Conservation (phyloP, 23 tunicate species). For the Ascidia mentula region DNA sequence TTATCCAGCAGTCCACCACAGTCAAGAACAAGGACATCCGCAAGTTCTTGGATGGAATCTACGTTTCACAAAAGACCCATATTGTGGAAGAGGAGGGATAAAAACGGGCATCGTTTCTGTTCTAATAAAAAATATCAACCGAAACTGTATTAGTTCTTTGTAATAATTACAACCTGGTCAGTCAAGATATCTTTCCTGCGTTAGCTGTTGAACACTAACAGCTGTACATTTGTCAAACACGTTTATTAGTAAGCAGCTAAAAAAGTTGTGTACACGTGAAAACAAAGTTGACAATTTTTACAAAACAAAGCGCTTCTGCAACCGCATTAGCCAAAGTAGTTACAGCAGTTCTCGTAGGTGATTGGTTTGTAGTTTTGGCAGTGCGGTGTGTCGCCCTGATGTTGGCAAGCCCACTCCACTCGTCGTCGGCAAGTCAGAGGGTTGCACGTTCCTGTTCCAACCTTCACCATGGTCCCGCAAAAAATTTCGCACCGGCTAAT, state of each 20-base stretch:
- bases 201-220: no score
- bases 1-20: conserved; percentile 98
- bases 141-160: no score
- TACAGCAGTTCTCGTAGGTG: not conserved
- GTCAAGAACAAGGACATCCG: conserved; percentile 99
- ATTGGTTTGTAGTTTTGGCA: not conserved
- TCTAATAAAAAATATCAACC: not conserved
- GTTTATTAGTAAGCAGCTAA: no score
- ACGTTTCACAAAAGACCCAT: conserved; percentile 96
- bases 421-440: not conserved
- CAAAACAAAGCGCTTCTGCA: no score
- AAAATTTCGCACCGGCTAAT: not conserved
- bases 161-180: no score
- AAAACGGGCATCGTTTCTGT: no score
- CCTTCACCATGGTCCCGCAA: not conserved
- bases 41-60: conserved; percentile 99
- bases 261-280: no score
- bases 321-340: no score
- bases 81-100: conserved; percentile 63
- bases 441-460: not conserved
- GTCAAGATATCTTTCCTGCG: no score
- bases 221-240: no score
- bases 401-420: not conserved
- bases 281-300: no score
- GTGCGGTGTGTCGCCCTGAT: not conserved